phyloP scores from a whole-genome alignment of 1,140 invertebrate species.

The Sesamia nonagrioides region DNA sequence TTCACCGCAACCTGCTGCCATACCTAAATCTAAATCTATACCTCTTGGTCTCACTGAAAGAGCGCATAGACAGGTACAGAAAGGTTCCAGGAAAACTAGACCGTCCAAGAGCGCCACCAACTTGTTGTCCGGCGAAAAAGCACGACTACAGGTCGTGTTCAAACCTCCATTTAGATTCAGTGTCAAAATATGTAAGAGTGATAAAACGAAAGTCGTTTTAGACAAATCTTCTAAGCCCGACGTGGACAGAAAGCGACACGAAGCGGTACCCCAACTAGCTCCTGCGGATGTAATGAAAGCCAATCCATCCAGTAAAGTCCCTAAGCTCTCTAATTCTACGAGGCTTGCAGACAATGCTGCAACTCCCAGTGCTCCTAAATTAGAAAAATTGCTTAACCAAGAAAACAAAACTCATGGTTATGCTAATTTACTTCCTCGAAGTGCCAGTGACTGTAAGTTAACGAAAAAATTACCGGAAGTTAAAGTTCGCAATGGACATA shows the following conservation, averaged over 20 bases:
- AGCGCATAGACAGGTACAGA: slow-evolving; percentile 75
- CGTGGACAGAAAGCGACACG: slow-evolving; percentile 79
- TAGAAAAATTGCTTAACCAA: slow-evolving; percentile 58
- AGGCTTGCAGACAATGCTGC: slow-evolving; percentile 65
- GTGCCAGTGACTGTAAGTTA: slow-evolving; percentile 82
- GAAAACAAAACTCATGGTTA: slow-evolving; percentile 71
- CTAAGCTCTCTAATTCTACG: slow-evolving; percentile 69
- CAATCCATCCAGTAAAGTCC: slow-evolving; percentile 66
- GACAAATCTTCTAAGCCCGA: slow-evolving; percentile 85
- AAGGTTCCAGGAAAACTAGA: slow-evolving; percentile 80
- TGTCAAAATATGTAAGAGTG: slow-evolving; percentile 92
- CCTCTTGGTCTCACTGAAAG: slow-evolving; percentile 89
- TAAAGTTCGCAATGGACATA: slow-evolving; percentile 75
- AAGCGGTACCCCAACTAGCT: slow-evolving; percentile 62
- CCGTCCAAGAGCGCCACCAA: slow-evolving; percentile 87
- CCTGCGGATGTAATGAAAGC: slow-evolving; percentile 65
- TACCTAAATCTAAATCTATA: slow-evolving; percentile 92
- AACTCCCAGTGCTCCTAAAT: slow-evolving; percentile 57
- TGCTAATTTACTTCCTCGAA: slow-evolving; percentile 77
- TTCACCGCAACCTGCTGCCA: slow-evolving; percentile 88
- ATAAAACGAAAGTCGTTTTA: slow-evolving; percentile 85
- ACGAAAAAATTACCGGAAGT: slow-evolving; percentile 73
- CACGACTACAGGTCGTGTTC: slow-evolving; percentile 93
- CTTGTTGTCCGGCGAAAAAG: slow-evolving; percentile 88
- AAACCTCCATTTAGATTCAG: slow-evolving; percentile 95